Conservation (phyloP, 2,888 invertebrate genomes). For the Pherbina coryleti region DNA sequence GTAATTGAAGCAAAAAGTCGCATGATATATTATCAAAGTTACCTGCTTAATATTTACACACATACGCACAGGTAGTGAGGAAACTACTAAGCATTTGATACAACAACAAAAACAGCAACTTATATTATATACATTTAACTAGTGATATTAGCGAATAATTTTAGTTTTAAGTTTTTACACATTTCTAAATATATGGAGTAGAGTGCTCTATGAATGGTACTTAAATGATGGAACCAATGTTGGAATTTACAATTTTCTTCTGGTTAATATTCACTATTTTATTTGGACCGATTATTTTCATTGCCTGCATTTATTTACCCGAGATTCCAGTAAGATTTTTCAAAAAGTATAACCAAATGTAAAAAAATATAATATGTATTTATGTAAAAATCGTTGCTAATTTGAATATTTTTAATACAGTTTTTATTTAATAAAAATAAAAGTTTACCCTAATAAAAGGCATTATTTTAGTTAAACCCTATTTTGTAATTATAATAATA, state of each 20-base stretch:
- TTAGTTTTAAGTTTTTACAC: conserved; percentile 22
- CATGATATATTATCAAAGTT: conserved; percentile 48
- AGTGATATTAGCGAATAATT: conserved; percentile 60
- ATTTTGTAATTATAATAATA: background rate
- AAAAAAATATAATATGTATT: background rate
- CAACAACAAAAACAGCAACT: conserved; percentile 12
- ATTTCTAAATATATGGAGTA: conserved; percentile 29
- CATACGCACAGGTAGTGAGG: background rate
- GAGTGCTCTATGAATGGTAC: too few relatives aligned
- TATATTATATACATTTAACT: conserved; percentile 39
- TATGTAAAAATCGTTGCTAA: too few relatives aligned
- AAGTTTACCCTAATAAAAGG: background rate
- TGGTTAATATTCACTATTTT: conserved; percentile 77
- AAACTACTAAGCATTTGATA: background rate
- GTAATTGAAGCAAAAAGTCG: background rate
- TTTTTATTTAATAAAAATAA: background rate
- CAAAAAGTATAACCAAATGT: conserved; percentile 69
- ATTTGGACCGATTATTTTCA: conserved; percentile 78
- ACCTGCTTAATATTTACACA: conserved; percentile 45
- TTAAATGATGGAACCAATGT: conserved; percentile 56
- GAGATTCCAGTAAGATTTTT: conserved; percentile 78
- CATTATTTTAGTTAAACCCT: too few relatives aligned
- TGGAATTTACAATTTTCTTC: conserved; percentile 67
- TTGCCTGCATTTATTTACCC: conserved; percentile 75
- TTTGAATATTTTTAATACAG: too few relatives aligned